These are phyloP conservation scores for Peromyscus nudipes DNA, from an alignment of 2,797 vertebrate genomes.

Conservation along the genomic window DNA sequence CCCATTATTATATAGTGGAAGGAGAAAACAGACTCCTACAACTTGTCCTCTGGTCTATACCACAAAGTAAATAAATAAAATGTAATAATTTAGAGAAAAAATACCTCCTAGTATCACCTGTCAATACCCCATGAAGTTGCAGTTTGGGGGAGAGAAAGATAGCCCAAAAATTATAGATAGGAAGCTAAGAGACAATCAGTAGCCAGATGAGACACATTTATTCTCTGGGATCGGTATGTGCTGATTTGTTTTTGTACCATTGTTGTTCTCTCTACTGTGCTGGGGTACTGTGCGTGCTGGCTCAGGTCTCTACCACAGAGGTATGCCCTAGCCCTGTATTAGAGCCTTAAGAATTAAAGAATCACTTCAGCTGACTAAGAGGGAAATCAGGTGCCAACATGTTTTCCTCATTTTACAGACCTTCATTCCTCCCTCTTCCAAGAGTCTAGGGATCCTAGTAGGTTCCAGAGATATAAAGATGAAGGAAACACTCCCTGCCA, in stretches of 20 bases:
- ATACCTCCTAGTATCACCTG: background rate
- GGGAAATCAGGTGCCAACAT: conserved; percentile 14
- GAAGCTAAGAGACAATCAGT: background rate
- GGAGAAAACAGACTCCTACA: background rate
- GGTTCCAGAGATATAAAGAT: background rate
- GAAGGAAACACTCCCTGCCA: background rate
- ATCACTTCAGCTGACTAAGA: background rate
- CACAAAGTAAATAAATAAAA: background rate
- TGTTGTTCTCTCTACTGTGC: background rate
- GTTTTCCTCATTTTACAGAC: background rate
- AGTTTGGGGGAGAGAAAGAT: background rate
- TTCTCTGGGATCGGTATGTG: background rate
- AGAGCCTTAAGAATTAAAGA: background rate
- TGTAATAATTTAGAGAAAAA: background rate
- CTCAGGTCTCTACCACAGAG: background rate
- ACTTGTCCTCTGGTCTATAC: background rate
- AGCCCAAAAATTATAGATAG: conserved; percentile 4
- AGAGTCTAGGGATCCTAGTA: background rate
- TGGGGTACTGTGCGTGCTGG: background rate
- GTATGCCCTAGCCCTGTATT: background rate
- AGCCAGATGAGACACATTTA: background rate
- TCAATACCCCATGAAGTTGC: background rate
- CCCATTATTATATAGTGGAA: background rate
- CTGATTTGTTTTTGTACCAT: background rate
- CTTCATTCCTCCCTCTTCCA: conserved; percentile 15